Percentiles rank a stretch among this genome's conserved stretches.
Evolutionary conservation across 1,140 invertebrate genomes (phyloP).

Genomic region (Parasteatoda tepidariorum): DNA sequence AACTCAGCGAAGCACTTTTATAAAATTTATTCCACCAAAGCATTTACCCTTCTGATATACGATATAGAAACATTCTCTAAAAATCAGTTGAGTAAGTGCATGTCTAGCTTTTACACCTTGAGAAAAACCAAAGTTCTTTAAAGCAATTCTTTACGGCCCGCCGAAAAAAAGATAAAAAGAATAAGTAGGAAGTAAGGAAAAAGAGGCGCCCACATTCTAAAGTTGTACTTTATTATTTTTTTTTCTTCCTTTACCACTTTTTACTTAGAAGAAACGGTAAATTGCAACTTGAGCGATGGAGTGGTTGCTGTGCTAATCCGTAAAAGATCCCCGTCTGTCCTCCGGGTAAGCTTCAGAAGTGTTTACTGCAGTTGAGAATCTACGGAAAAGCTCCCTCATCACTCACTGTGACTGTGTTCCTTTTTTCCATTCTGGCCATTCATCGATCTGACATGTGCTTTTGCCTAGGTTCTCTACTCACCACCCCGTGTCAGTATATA

Average conservation of each 20-base stretch:
- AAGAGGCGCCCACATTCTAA: background rate
- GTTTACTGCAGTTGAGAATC: slow-evolving; percentile 27
- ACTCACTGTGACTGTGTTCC: slow-evolving; percentile 8
- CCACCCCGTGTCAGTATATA: too few species aligned
- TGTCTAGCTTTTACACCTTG: background rate
- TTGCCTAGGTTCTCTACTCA: too few species aligned
- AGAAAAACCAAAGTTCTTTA: background rate
- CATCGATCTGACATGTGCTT: slow-evolving; percentile 15
- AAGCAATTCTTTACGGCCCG: background rate
- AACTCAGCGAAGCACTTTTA: background rate
- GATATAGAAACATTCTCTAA: background rate
- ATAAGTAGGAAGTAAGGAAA: background rate
- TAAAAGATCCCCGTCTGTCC: slow-evolving; percentile 27
- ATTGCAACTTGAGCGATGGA: slow-evolving; percentile 25
- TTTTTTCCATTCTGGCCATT: slow-evolving; percentile 1
- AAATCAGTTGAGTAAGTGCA: background rate
- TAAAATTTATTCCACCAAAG: background rate
- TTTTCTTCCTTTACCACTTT: too few species aligned
- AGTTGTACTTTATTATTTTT: background rate
- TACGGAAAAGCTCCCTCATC: slow-evolving; percentile 20
- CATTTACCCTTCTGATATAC: background rate
- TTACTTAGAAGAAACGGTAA: background rate
- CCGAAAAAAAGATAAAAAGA: background rate
- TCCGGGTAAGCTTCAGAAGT: slow-evolving; percentile 11
- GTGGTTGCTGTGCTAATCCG: slow-evolving; percentile 10